These are phyloP conservation scores for Tupiocoris notatus DNA, from an alignment of 2,888 invertebrate genomes.

Conservation along the genomic window DNA sequence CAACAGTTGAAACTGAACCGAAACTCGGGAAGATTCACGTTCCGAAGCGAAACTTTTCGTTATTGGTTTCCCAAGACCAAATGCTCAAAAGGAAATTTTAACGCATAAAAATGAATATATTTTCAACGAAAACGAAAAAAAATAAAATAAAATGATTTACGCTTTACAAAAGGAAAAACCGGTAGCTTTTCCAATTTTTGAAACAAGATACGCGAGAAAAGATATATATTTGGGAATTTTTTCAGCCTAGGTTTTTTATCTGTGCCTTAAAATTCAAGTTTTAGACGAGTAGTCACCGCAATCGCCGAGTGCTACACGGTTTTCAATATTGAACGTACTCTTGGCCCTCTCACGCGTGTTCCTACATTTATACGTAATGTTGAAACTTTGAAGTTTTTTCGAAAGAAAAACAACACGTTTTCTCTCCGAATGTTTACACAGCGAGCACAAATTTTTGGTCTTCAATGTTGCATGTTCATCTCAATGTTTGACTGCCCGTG, in stretches of 20 bases:
- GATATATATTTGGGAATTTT: constrained; percentile 25
- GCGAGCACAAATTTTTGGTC: background rate
- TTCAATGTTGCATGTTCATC: background rate
- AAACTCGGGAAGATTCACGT: background rate
- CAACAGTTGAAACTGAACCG: background rate
- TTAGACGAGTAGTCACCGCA: constrained; percentile 11
- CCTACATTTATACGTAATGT: constrained; percentile 22
- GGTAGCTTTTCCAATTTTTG: background rate
- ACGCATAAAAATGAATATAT: background rate
- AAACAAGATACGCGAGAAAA: background rate
- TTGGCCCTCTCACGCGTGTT: background rate
- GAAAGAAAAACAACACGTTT: constrained; percentile 15
- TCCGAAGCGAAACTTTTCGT: background rate
- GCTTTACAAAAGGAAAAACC: background rate
- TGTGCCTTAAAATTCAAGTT: constrained; percentile 34
- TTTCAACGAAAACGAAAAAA: background rate
- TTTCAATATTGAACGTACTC: constrained; percentile 4
- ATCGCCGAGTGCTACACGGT: constrained; percentile 22
- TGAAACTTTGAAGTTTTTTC: no score
- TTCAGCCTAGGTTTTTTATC: constrained; percentile 9
- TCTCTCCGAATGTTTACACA: background rate
- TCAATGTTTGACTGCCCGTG: background rate
- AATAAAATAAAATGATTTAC: no score
- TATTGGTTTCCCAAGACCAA: background rate
- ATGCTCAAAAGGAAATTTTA: constrained; percentile 13